Evolutionary conservation across 2,888 invertebrate genomes (phyloP).

Genomic region (Ichneumon xanthorius): DNA sequence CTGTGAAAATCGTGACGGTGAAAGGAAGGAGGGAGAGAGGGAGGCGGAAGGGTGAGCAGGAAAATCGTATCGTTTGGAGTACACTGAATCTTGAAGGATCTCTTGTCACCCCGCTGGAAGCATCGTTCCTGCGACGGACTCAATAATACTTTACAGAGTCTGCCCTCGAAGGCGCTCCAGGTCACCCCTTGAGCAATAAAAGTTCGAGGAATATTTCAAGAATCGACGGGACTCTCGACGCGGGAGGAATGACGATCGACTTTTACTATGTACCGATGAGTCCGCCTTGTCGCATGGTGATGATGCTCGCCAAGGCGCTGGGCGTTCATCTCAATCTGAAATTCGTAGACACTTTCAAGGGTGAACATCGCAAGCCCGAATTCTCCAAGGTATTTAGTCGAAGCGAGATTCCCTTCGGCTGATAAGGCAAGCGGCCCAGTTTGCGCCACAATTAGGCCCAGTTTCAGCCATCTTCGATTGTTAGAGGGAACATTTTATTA

Average conservation of each 20-base stretch:
- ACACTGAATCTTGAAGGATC: not conserved
- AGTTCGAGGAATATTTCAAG: not conserved
- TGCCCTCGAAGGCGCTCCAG: not conserved
- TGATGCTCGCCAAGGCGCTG: constrained; percentile 88
- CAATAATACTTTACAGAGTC: not conserved
- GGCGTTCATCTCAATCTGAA: constrained; percentile 89
- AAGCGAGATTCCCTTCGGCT: not conserved
- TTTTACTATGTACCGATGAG: constrained; percentile 89
- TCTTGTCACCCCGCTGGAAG: not conserved
- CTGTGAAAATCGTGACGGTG: constrained; percentile 5
- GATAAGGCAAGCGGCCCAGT: too few relatives aligned
- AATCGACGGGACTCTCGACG: not conserved
- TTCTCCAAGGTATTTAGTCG: constrained; percentile 87
- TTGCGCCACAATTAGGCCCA: too few relatives aligned
- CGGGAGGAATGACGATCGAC: constrained; percentile 84
- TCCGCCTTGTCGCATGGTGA: constrained; percentile 88
- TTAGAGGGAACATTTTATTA: too few relatives aligned
- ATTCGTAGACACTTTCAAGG: constrained; percentile 87
- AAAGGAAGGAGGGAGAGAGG: not conserved
- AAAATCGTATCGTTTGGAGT: constrained; percentile 3
- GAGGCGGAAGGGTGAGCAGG: not conserved
- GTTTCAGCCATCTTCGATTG: too few relatives aligned
- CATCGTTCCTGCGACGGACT: not conserved
- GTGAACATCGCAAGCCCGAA: constrained; percentile 89
- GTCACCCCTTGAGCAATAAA: not conserved